A percentile compares a stretch with the other conserved stretches of the same genome.
phyloP scores from a whole-genome alignment of 2,797 vertebrate species.

The Caiman crocodilus region DNA sequence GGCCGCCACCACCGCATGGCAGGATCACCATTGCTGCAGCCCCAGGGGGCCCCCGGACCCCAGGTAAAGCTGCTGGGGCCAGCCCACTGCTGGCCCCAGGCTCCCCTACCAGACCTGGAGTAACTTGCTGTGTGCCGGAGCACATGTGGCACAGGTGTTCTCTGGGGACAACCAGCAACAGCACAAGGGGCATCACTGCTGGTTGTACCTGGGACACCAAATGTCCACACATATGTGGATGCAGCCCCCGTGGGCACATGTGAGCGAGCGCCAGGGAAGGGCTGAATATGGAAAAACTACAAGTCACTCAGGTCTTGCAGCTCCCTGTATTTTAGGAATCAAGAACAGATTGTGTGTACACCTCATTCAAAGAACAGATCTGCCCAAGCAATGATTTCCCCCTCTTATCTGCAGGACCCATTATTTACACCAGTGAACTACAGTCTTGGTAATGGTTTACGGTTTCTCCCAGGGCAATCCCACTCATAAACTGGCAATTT shows the following conservation, averaged over 20 bases:
- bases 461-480: background rate
- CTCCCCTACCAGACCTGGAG: too few species aligned
- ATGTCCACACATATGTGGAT: too few species aligned
- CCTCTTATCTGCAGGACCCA: background rate
- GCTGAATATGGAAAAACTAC: background rate
- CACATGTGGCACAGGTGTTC: too few species aligned
- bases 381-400: background rate
- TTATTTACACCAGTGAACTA: background rate
- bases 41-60: too few species aligned
- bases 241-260: background rate
- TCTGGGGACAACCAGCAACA: too few species aligned
- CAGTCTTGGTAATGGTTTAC: background rate
- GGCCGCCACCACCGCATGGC: too few species aligned
- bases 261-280: background rate
- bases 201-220: too few species aligned
- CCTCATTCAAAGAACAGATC: background rate
- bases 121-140: too few species aligned
- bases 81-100: too few species aligned
- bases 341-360: background rate
- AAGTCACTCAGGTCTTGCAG: background rate
- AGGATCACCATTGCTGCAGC: too few species aligned
- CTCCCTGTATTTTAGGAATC: background rate
- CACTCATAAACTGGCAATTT: background rate
- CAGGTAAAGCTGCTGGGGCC: too few species aligned
- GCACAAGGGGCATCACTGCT: too few species aligned